These are phyloP conservation scores for Sussaba pulchella DNA, from an alignment of 2,888 invertebrate genomes.

Conservation along the genomic window DNA sequence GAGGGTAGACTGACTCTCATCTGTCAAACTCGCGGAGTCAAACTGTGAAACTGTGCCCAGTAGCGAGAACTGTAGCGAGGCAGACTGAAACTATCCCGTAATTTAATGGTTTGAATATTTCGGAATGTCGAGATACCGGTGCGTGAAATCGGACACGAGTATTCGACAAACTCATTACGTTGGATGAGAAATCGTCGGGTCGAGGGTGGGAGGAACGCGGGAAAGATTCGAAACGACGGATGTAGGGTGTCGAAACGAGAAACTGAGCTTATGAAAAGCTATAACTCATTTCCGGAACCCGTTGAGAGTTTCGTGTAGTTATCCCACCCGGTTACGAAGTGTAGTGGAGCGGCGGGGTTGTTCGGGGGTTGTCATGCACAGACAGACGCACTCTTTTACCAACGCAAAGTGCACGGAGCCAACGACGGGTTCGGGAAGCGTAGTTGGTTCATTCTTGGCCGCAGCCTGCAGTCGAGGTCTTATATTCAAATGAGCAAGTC, in stretches of 20 bases:
- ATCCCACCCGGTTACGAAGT: slow-evolving; percentile 20
- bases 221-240: slow-evolving; percentile 33
- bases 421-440: neutral
- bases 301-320: slow-evolving; percentile 19
- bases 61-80: too few species aligned
- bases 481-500: slow-evolving; percentile 78
- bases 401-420: slow-evolving; percentile 35
- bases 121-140: neutral
- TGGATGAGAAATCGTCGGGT: slow-evolving; percentile 63
- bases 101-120: slow-evolving; percentile 57
- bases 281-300: slow-evolving; percentile 74
- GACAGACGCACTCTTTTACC: slow-evolving; percentile 41
- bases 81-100: too few species aligned
- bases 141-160: slow-evolving; percentile 41
- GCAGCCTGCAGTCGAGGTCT: slow-evolving; percentile 65
- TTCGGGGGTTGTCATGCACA: too few species aligned
- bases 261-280: slow-evolving; percentile 72
- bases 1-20: too few species aligned
- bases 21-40: too few species aligned
- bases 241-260: slow-evolving; percentile 35
- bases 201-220: slow-evolving; percentile 20
- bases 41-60: too few species aligned
- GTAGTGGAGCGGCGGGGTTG: too few species aligned
- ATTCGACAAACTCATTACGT: slow-evolving; percentile 61
- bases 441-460: slow-evolving; percentile 47